These are phyloP conservation scores for Ips typographus DNA, from an alignment of 1,140 invertebrate genomes.

Conservation along the genomic window DNA sequence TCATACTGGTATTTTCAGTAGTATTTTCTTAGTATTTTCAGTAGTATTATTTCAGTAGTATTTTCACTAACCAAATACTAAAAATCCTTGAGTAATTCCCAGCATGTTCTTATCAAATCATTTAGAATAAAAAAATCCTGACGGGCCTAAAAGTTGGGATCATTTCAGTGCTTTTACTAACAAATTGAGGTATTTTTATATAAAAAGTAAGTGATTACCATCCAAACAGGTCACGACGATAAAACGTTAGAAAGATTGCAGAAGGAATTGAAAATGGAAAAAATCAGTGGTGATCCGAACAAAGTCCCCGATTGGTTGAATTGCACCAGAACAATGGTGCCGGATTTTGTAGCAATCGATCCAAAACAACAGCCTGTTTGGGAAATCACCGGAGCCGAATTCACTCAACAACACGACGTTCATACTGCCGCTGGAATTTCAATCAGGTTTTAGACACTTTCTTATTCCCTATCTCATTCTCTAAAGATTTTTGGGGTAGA, in stretches of 20 bases:
- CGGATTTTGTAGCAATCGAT: constrained; percentile 84
- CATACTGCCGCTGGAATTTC: constrained; percentile 92
- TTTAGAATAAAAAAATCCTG: too few species aligned
- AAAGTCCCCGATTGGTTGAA: constrained; percentile 79
- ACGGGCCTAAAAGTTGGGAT: too few species aligned
- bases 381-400: constrained; percentile 93
- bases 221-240: constrained; percentile 70
- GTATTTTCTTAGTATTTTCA: too few species aligned
- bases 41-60: too few species aligned
- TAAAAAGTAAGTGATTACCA: too few species aligned
- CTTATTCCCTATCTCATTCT: neutral
- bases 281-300: constrained; percentile 74
- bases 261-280: constrained; percentile 74
- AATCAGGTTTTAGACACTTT: constrained; percentile 58
- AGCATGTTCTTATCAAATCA: too few species aligned
- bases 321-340: constrained; percentile 79
- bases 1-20: constrained; percentile 70
- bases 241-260: constrained; percentile 77
- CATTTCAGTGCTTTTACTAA: too few species aligned
- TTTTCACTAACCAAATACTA: neutral
- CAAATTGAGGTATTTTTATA: too few species aligned
- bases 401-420: constrained; percentile 80
- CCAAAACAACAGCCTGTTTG: constrained; percentile 87
- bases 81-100: too few species aligned
- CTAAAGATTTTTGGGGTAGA: constrained; percentile 4